phyloP scores from a whole-genome alignment of 2,888 invertebrate genomes.

The Parochlus steinenii region DNA sequence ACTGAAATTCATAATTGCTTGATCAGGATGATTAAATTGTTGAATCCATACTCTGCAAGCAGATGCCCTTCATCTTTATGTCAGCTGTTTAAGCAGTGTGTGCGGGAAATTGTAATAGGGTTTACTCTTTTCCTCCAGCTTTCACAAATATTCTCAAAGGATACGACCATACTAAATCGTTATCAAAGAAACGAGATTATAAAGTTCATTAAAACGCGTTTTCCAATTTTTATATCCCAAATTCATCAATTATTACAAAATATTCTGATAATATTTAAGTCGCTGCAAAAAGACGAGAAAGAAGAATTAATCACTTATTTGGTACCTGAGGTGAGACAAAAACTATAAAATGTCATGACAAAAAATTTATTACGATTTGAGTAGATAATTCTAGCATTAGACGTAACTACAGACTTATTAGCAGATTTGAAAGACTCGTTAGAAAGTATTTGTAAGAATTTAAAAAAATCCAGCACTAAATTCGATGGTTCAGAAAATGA shows the following conservation, averaged over 20 bases:
- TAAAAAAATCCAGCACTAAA: no score
- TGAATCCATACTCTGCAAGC: constrained; percentile 31
- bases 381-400: constrained; percentile 25
- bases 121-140: constrained; percentile 38
- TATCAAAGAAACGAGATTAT: constrained; percentile 50
- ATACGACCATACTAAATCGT: constrained; percentile 40
- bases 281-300: constrained; percentile 38
- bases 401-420: constrained; percentile 39
- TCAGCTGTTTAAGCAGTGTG: constrained; percentile 41
- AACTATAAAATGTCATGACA: background rate
- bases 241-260: constrained; percentile 41
- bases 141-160: constrained; percentile 46
- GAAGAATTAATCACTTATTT: constrained; percentile 45
- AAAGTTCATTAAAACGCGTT: constrained; percentile 43
- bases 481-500: constrained; percentile 12
- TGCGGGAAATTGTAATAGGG: constrained; percentile 42
- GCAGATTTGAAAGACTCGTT: constrained; percentile 41
- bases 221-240: constrained; percentile 47
- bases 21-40: constrained; percentile 41
- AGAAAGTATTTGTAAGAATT: constrained; percentile 38
- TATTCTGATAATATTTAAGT: constrained; percentile 39
- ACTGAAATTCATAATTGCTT: constrained; percentile 46
- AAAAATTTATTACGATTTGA: background rate
- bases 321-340: constrained; percentile 41
- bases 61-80: constrained; percentile 41